phyloP scores from a whole-genome alignment of 2,888 invertebrate species.

The Caenorhabditis sp. region DNA sequence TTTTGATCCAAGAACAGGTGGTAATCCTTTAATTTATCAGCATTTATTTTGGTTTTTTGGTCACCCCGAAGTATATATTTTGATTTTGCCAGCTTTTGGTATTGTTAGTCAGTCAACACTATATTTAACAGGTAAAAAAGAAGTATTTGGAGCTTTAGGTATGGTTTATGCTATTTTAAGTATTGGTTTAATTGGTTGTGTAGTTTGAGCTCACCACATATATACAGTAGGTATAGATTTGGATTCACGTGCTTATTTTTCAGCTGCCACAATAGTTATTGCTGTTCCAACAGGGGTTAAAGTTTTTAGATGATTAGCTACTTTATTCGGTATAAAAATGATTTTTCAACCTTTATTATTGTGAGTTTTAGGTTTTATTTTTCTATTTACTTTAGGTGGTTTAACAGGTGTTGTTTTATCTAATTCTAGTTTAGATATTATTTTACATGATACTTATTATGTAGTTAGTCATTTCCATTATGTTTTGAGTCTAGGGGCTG shows the following conservation, averaged over 20 bases:
- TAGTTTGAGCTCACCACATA: constrained; percentile 86
- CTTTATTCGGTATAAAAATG: constrained; percentile 78
- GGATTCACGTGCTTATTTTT: constrained; percentile 85
- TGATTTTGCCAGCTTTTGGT: constrained; percentile 84
- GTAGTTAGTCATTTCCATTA: constrained; percentile 85
- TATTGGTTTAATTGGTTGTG: constrained; percentile 84
- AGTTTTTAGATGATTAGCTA: constrained; percentile 82
- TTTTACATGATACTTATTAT: constrained; percentile 84
- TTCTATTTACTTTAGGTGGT: constrained; percentile 82
- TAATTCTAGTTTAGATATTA: constrained; percentile 82
- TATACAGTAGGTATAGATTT: constrained; percentile 85
- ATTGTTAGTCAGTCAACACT: constrained; percentile 83
- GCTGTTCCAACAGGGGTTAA: constrained; percentile 85
- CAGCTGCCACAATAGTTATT: constrained; percentile 86
- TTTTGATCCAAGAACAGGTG: constrained; percentile 83
- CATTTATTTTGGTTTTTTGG: constrained; percentile 89
- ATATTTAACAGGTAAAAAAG: constrained; percentile 77
- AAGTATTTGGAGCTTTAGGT: constrained; percentile 63
- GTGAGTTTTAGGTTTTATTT: constrained; percentile 81
- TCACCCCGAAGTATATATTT: constrained; percentile 86
- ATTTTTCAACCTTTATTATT: constrained; percentile 76
- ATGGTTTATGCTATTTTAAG: constrained; percentile 83
- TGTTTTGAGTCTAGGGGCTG: constrained; percentile 82
- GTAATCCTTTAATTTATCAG: constrained; percentile 83
- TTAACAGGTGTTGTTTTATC: constrained; percentile 75